Evolutionary conservation across 2,888 invertebrate species (phyloP).

Genomic region (Iselma pallidipennis): DNA sequence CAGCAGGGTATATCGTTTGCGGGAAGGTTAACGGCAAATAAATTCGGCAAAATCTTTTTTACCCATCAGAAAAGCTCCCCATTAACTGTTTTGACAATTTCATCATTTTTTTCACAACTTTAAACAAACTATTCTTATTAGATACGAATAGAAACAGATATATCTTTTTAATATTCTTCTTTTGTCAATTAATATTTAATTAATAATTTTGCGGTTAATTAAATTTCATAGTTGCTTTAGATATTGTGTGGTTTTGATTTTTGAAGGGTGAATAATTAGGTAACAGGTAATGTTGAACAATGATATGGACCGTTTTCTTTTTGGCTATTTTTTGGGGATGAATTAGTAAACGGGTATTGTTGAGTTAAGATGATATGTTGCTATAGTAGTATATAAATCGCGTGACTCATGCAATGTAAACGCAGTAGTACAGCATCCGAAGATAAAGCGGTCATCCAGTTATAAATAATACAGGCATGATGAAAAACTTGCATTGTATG

Average conservation of each 20-base stretch:
- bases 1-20: slow-evolving; percentile 42
- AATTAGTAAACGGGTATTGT: slow-evolving; percentile 39
- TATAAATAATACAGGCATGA: slow-evolving; percentile 55
- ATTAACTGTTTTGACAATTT: slow-evolving; percentile 27
- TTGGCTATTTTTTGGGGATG: slow-evolving; percentile 21
- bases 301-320: slow-evolving; percentile 17
- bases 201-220: slow-evolving; percentile 36
- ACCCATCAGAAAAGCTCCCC: slow-evolving; percentile 32
- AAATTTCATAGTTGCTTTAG: slow-evolving; percentile 21
- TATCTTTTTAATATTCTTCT: neutral
- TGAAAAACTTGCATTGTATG: slow-evolving; percentile 54
- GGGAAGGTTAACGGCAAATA: slow-evolving; percentile 41
- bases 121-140: too few species aligned
- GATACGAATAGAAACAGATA: too few species aligned
- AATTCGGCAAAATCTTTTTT: slow-evolving; percentile 38
- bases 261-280: slow-evolving; percentile 24
- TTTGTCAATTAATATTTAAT: slow-evolving; percentile 5
- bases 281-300: slow-evolving; percentile 25
- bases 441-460: slow-evolving; percentile 50
- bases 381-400: slow-evolving; percentile 39
- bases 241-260: slow-evolving; percentile 8
- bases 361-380: slow-evolving; percentile 41
- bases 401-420: slow-evolving; percentile 47
- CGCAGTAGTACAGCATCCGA: slow-evolving; percentile 40
- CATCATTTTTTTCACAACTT: slow-evolving; percentile 11